Conservation (phyloP, 2,888 invertebrate genomes). For the Sericinus montela region DNA sequence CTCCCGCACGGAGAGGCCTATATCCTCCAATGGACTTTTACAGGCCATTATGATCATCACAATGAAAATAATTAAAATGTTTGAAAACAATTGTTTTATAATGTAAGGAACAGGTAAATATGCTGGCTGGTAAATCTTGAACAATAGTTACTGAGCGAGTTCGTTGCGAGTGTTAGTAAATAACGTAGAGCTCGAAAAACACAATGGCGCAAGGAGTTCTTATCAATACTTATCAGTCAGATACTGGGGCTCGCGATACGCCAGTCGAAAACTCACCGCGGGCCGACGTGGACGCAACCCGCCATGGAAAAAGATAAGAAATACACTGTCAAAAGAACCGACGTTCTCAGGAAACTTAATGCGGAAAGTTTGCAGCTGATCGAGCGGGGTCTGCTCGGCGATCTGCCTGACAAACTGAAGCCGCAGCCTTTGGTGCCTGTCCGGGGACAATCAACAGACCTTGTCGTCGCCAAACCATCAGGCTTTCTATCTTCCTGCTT, state of each 20-base stretch:
- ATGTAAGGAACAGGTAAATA: too few species aligned
- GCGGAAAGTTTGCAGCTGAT: constrained; percentile 59
- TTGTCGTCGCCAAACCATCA: constrained; percentile 69
- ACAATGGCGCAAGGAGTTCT: constrained; percentile 27
- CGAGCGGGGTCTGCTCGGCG: constrained; percentile 64
- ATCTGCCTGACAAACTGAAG: constrained; percentile 60
- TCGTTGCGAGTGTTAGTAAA: constrained; percentile 13
- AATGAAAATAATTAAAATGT: too few species aligned
- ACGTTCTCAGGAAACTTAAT: constrained; percentile 62
- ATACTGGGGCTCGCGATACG: constrained; percentile 45
- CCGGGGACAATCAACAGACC: constrained; percentile 49
- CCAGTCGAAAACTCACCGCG: constrained; percentile 55
- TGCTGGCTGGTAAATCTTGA: too few species aligned
- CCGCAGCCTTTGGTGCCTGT: constrained; percentile 46
- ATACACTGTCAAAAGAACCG: constrained; percentile 46
- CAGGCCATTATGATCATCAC: too few species aligned
- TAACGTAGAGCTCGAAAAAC: constrained; percentile 9
- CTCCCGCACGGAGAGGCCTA: too few species aligned
- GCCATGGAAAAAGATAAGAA: constrained; percentile 61
- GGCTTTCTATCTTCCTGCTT: constrained; percentile 59
- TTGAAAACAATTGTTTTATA: too few species aligned
- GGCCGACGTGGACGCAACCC: constrained; percentile 53
- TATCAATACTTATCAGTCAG: constrained; percentile 61
- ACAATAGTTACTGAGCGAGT: not conserved
- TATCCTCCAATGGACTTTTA: too few species aligned